phyloP scores from a whole-genome alignment of 2,888 invertebrate species.

The Adelognathus sp. region DNA sequence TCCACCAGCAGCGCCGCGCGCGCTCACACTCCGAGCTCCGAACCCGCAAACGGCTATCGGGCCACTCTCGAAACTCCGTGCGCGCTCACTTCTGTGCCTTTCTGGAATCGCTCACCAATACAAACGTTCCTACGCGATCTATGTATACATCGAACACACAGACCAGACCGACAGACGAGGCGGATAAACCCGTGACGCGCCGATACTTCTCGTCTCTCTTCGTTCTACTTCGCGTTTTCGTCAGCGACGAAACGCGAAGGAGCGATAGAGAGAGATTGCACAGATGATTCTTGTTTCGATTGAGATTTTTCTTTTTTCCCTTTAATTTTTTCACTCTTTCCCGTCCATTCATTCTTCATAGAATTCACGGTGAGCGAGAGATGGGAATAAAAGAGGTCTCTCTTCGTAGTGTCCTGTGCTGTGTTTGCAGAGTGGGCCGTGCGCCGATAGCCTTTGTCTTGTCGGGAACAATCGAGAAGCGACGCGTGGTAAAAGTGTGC shows the following conservation, averaged over 20 bases:
- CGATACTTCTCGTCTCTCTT: neutral
- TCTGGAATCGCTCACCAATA: conserved; percentile 7
- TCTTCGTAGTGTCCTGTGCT: conserved; percentile 3
- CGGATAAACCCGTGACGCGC: conserved; percentile 16
- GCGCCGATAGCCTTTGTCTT: conserved; percentile 37
- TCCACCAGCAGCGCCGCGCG: conserved; percentile 16
- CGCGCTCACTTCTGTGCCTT: conserved; percentile 52
- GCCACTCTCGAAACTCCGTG: conserved; percentile 74
- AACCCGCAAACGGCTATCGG: conserved; percentile 80
- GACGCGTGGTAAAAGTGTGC: conserved; percentile 27
- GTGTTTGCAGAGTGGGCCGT: conserved; percentile 11
- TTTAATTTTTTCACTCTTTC: neutral
- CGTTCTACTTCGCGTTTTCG: conserved; percentile 2
- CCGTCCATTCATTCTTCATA: conserved; percentile 14
- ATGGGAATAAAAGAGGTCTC: neutral
- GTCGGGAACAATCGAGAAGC: conserved; percentile 42
- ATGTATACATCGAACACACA: neutral
- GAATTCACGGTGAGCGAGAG: neutral
- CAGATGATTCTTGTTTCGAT: too few relatives aligned
- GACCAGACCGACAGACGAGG: too few relatives aligned
- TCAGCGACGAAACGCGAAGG: neutral
- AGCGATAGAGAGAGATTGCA: neutral
- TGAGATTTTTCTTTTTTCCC: too few relatives aligned
- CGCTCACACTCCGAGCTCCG: conserved; percentile 73
- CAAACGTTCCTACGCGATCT: neutral